These are phyloP conservation scores for Bovichtus diacanthus DNA, from an alignment of 2,797 vertebrate species.

Conservation along the genomic window DNA sequence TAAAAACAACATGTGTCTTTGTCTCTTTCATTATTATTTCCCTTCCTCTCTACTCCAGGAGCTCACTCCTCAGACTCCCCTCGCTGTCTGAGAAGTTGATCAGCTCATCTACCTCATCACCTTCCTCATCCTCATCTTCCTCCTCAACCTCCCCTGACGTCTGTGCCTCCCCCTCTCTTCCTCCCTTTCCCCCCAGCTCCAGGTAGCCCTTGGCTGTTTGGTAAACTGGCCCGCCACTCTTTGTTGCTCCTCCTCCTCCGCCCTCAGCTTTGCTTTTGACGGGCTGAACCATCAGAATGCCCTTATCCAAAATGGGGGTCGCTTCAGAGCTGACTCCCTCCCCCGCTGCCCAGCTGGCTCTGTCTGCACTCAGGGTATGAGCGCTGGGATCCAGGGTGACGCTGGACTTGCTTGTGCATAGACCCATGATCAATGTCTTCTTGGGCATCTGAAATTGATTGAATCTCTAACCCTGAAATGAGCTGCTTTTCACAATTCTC, in stretches of 20 bases:
- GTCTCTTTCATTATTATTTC: neutral
- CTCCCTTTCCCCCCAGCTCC: slow-evolving; percentile 68
- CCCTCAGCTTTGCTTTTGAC: slow-evolving; percentile 54
- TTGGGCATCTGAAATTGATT: neutral
- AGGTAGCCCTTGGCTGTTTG: slow-evolving; percentile 71
- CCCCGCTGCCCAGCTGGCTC: neutral
- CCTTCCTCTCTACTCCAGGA: slow-evolving; percentile 56
- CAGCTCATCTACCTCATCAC: slow-evolving; percentile 65
- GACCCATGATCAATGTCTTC: slow-evolving; percentile 62
- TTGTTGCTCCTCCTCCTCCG: slow-evolving; percentile 7
- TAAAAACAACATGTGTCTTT: neutral
- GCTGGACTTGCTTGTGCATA: slow-evolving; percentile 73
- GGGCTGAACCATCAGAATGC: slow-evolving; percentile 66
- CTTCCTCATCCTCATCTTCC: slow-evolving; percentile 68
- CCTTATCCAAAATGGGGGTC: slow-evolving; percentile 50
- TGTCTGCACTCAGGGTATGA: slow-evolving; percentile 33
- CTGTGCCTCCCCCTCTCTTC: slow-evolving; percentile 54
- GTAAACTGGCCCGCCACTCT: slow-evolving; percentile 27
- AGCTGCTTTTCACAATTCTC: neutral
- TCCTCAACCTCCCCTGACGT: slow-evolving; percentile 52
- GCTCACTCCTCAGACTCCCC: slow-evolving; percentile 71
- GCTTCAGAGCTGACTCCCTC: slow-evolving; percentile 27
- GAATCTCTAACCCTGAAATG: neutral
- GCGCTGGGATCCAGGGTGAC: slow-evolving; percentile 65
- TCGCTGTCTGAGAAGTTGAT: slow-evolving; percentile 72